Percentiles rank a stretch among this genome's conserved stretches.
Conservation (phyloP, 2,888 invertebrate genomes). For the Phengaris alcon region DNA sequence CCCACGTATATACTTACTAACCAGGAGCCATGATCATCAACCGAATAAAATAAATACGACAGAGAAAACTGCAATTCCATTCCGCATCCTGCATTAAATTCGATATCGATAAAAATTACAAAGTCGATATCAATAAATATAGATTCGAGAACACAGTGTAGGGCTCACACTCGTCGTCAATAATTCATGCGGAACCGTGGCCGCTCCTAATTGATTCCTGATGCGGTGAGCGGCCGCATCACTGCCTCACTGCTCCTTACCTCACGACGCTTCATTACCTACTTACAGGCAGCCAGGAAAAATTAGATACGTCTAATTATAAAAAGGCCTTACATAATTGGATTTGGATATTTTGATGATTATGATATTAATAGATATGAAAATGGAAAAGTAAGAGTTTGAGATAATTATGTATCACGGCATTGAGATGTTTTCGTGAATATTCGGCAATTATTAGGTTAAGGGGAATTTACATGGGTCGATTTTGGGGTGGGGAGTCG, state of each 20-base stretch:
- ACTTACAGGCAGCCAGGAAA: conserved; percentile 46
- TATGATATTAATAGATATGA: too few species aligned
- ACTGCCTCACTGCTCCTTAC: conserved; percentile 68
- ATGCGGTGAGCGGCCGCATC: conserved; percentile 75
- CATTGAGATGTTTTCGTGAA: too few species aligned
- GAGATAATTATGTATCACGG: too few species aligned
- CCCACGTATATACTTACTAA: too few species aligned
- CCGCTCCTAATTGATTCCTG: conserved; percentile 78
- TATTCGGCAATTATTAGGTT: too few species aligned
- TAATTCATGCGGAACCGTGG: conserved; percentile 76
- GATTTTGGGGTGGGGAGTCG: too few species aligned
- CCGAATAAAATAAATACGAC: not conserved
- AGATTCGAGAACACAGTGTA: conserved; percentile 54
- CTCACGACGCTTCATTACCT: conserved; percentile 71
- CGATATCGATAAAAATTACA: conserved; percentile 32
- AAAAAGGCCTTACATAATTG: conserved; percentile 13
- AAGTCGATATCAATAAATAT: conserved; percentile 43
- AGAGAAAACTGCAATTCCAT: not conserved
- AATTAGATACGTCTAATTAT: conserved; percentile 36
- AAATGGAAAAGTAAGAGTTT: too few species aligned
- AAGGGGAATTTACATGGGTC: too few species aligned
- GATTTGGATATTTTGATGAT: not conserved
- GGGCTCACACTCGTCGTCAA: conserved; percentile 61
- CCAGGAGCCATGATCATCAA: not conserved
- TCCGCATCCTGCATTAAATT: not conserved